These are phyloP conservation scores for Eupithecia vulgata DNA, from an alignment of 2,888 invertebrate genomes.

Conservation along the genomic window DNA sequence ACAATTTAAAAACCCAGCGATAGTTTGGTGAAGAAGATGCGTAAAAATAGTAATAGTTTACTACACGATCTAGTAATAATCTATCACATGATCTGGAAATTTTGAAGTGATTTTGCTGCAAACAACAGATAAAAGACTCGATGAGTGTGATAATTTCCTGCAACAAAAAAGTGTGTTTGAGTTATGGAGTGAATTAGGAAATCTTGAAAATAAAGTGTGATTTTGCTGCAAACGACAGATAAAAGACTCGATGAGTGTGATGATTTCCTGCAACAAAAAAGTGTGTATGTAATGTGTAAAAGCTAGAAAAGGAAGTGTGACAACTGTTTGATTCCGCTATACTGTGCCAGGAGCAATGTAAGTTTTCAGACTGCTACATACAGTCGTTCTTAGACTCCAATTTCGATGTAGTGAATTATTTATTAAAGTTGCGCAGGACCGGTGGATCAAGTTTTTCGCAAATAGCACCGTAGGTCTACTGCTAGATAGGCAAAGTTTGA, in stretches of 20 bases:
- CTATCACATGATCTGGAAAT: too few species aligned
- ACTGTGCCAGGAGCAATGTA: constrained; percentile 53
- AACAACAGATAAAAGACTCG: not conserved
- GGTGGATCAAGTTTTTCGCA: constrained; percentile 28
- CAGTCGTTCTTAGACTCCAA: constrained; percentile 49
- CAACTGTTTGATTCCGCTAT: not conserved
- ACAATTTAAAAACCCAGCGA: not conserved
- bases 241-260: not conserved
- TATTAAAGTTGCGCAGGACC: constrained; percentile 36
- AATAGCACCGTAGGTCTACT: constrained; percentile 22
- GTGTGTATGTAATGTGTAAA: not conserved
- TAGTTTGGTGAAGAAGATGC: not conserved
- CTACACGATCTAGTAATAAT: too few species aligned
- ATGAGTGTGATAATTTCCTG: not conserved
- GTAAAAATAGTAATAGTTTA: not conserved
- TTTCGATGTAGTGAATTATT: constrained; percentile 43
- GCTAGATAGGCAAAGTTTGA: constrained; percentile 14
- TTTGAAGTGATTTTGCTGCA: not conserved
- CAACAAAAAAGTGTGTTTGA: not conserved
- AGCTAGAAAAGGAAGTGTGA: not conserved
- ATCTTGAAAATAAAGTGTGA: not conserved
- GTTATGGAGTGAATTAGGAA: not conserved
- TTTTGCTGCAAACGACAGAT: not conserved
- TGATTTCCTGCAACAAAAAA: not conserved
- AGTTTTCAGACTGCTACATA: constrained; percentile 61